A percentile compares a stretch with the other conserved stretches of the same genome.
These are phyloP conservation scores for Mungos mungo DNA, from an alignment of 2,113 vertebrate genomes.

Conservation along the genomic window DNA sequence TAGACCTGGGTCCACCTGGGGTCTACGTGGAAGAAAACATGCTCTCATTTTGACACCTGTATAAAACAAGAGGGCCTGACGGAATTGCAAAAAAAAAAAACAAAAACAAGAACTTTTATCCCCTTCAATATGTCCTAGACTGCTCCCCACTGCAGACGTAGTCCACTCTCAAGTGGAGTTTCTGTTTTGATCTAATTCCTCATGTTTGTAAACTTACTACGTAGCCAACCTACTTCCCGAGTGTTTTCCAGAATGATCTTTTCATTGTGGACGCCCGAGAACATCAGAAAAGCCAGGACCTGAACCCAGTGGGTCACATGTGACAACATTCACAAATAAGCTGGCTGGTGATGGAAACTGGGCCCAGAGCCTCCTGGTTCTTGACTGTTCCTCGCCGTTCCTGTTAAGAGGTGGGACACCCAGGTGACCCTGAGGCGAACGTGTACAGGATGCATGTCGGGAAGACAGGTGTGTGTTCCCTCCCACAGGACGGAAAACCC, in stretches of 20 bases:
- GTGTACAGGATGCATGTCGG: background rate
- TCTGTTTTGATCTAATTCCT: constrained; percentile 14
- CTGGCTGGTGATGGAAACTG: too few relatives aligned
- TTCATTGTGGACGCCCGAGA: background rate
- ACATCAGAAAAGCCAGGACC: background rate
- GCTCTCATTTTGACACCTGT: background rate
- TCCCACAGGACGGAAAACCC: background rate
- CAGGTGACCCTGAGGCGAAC: background rate
- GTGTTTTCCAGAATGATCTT: accelerated
- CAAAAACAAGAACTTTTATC: background rate
- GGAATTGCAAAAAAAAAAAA: background rate
- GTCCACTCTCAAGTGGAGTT: constrained; percentile 14
- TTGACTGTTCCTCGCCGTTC: background rate
- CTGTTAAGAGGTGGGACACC: background rate
- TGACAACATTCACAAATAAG: background rate
- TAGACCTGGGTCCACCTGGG: constrained; percentile 54
- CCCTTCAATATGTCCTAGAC: background rate
- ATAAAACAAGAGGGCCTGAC: background rate
- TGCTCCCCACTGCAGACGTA: background rate
- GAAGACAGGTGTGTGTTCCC: background rate
- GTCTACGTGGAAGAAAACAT: background rate
- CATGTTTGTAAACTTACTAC: background rate
- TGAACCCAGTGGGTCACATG: accelerated
- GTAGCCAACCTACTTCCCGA: background rate
- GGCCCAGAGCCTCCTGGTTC: background rate